These are phyloP conservation scores for Andrena cerasifolii DNA, from an alignment of 1,140 invertebrate genomes.

Conservation along the genomic window DNA sequence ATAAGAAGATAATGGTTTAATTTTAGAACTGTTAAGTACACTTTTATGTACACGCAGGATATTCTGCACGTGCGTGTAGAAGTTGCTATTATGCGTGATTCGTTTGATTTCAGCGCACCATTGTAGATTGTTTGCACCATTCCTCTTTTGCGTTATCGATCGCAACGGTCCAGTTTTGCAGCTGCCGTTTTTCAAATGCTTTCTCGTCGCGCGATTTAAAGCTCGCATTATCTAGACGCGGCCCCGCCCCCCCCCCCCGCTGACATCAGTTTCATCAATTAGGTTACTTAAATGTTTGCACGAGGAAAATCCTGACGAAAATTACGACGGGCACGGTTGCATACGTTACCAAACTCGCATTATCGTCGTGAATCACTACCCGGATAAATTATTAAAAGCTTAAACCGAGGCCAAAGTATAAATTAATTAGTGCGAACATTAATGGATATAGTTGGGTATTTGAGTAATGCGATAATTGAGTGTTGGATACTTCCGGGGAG, in stretches of 20 bases:
- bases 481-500: constrained; percentile 18
- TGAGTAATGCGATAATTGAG: constrained; percentile 34
- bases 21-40: no score
- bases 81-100: no score
- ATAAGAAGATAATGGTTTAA: no score
- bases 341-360: constrained; percentile 45
- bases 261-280: constrained; percentile 42
- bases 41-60: no score
- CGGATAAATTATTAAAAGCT: constrained; percentile 51
- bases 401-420: constrained; percentile 35
- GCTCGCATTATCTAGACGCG: constrained; percentile 3
- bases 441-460: constrained; percentile 26
- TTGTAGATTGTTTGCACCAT: no score
- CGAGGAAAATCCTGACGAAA: constrained; percentile 44
- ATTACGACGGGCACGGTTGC: constrained; percentile 5
- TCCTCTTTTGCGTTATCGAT: no score
- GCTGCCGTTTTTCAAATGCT: not conserved
- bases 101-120: no score
- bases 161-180: not conserved
- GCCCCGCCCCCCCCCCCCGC: no score
- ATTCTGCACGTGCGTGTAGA: no score
- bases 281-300: constrained; percentile 52
- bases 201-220: not conserved
- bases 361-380: constrained; percentile 42
- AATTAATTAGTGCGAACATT: constrained; percentile 44